Base-by-base conservation (phyloP, 1,140 invertebrate genomes). In the Drosophila arizonae region DNA sequence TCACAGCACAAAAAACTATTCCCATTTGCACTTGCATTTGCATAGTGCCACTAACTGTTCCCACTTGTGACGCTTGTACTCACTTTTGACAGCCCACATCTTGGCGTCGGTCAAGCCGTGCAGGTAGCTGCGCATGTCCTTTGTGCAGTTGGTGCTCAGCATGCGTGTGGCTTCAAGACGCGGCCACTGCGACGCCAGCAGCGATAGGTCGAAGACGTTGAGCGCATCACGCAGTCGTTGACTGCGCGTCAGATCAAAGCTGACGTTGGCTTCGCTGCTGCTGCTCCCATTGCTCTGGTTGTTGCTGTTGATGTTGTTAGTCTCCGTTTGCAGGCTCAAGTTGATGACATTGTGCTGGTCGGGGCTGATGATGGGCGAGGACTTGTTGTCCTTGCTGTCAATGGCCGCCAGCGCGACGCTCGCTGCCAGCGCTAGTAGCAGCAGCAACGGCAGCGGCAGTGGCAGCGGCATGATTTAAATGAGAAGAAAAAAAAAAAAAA, bases 81-180 rank as follows among this genome's bases (percentile, higher is more conserved):
- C 92, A 96, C 95, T 95, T 93, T 96, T 96, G 4, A 96, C 90
- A 1, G 95, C 95, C 95, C 95, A 96, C 43, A 94, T 91, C 61
- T 94, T 93, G 46, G 93, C 92, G n/a, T 93, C 93, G 24, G 90
- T 91, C 10, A 96, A 90, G 15, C 94, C 95, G 6, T 93, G 90
- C 30, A 96, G 91, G 85, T 95, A 96, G 24, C 93, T 90, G 50
- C 93, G 93, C 86, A 96, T 91, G 57, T 96, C 94, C 50, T 93
- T 92, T 4, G 79, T 90, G 86, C 95, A 96, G 63, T 86, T 90
- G 10, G 48, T 2, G 17, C 54, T 68, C 54, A 93, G 81, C 21
- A 79, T 54, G 6, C 81, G 78, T 87, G 92, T 85, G 8, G 50
- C 4, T 64, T 82, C 65, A 26, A 93, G 74, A 13, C 78, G 79